phyloP scores from a whole-genome alignment of 2,797 vertebrate genomes.

The Sciurus carolinensis region DNA sequence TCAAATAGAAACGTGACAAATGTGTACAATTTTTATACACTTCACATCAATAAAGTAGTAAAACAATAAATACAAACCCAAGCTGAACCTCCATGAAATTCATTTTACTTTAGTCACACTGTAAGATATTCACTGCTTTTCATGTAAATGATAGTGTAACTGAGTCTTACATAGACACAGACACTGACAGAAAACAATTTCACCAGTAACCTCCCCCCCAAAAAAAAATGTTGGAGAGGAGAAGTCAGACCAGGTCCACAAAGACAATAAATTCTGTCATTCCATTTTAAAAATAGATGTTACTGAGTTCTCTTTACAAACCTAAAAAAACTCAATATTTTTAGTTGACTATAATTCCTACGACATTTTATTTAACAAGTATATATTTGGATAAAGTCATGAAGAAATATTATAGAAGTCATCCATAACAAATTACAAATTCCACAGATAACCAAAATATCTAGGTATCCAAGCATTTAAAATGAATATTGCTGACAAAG shows the following conservation, averaged over 20 bases:
- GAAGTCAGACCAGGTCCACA: not conserved
- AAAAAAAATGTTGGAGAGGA: not conserved
- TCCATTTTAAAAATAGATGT: not conserved
- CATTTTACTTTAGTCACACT: conserved; percentile 27
- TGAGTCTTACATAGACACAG: not conserved
- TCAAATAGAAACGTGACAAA: not conserved
- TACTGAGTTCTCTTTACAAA: not conserved
- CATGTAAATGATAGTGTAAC: not conserved
- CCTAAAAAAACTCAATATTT: not conserved
- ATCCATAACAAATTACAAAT: conserved; percentile 6
- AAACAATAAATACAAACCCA: conserved; percentile 29
- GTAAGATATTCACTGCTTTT: conserved; percentile 9
- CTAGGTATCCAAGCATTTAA: not conserved
- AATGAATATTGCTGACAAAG: conserved; percentile 7
- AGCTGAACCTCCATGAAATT: conserved; percentile 46
- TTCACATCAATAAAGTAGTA: conserved; percentile 17
- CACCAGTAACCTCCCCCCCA: fast-evolving
- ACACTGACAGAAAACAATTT: not conserved
- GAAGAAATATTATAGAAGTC: not conserved
- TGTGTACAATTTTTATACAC: conserved; percentile 22
- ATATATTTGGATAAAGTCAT: not conserved
- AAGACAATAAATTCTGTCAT: not conserved
- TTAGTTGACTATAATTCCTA: not conserved
- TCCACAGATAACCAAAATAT: not conserved
- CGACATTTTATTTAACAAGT: not conserved